These are phyloP conservation scores for Lagopus leucura DNA, from an alignment of 2,113 vertebrate genomes.

Conservation along the genomic window DNA sequence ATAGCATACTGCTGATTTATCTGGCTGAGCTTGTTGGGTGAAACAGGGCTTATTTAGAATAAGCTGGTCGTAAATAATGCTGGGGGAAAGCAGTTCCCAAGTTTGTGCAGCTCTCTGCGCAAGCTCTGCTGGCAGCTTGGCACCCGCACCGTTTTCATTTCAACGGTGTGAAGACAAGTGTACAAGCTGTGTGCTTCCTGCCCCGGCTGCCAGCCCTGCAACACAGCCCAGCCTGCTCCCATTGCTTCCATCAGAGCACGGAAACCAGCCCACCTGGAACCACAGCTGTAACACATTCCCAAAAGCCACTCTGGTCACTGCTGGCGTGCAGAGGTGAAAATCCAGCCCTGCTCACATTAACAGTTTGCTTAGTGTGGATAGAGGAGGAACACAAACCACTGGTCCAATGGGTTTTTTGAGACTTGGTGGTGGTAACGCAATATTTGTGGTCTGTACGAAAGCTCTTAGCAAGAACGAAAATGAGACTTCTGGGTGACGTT, in stretches of 20 bases:
- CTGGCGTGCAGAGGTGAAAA: slow-evolving; percentile 15
- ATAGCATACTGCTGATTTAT: slow-evolving; percentile 15
- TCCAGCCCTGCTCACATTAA: neutral
- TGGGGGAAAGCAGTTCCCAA: neutral
- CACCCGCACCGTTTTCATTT: slow-evolving; percentile 12
- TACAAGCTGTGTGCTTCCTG: neutral
- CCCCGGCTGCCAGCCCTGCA: neutral
- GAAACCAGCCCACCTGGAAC: slow-evolving; percentile 35
- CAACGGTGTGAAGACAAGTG: neutral
- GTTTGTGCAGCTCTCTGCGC: neutral
- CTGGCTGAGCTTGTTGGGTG: slow-evolving; percentile 1
- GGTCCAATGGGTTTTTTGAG: neutral
- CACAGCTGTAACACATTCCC: neutral
- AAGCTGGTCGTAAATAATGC: neutral
- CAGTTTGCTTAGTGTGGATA: neutral
- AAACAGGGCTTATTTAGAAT: slow-evolving; percentile 47
- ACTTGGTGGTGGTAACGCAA: too few species aligned
- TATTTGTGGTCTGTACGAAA: neutral
- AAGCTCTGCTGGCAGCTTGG: slow-evolving; percentile 20
- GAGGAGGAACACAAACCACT: neutral
- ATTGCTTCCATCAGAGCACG: slow-evolving; percentile 39
- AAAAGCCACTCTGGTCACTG: neutral
- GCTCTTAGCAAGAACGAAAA: neutral
- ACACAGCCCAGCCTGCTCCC: slow-evolving; percentile 26
- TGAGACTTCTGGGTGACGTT: neutral